Percentiles rank a stretch among this genome's conserved stretches.
phyloP scores from a whole-genome alignment of 2,113 vertebrate genomes.

The Macaca mulatta region DNA sequence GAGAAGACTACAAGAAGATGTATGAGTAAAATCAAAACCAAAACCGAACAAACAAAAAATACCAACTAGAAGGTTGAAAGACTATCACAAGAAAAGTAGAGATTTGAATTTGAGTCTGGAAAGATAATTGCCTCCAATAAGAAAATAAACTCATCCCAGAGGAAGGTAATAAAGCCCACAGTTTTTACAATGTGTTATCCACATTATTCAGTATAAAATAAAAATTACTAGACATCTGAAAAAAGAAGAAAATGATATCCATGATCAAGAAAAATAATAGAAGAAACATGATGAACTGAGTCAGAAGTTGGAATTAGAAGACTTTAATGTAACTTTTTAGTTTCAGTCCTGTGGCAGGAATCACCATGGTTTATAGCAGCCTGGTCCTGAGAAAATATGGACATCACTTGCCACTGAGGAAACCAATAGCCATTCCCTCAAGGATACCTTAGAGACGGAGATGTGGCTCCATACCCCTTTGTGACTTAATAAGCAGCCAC shows the following conservation, averaged over 20 bases:
- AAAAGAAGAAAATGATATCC: neutral
- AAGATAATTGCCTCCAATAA: neutral
- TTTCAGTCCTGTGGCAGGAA: neutral
- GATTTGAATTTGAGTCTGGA: neutral
- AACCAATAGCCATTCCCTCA: neutral
- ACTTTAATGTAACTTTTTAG: neutral
- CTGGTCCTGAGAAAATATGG: neutral
- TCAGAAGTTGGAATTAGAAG: neutral
- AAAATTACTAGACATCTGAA: neutral
- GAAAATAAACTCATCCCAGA: neutral
- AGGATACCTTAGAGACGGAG: neutral
- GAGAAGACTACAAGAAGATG: neutral
- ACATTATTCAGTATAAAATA: neutral
- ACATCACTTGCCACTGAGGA: neutral
- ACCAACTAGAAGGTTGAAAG: neutral
- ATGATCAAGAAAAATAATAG: neutral
- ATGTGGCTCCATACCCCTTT: neutral
- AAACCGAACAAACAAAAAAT: neutral
- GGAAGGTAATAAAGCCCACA: neutral
- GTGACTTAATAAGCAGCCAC: neutral
- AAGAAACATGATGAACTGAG: neutral
- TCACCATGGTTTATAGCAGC: neutral
- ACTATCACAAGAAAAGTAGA: neutral
- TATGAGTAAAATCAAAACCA: neutral
- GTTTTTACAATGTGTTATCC: neutral